Conservation (phyloP, 2,888 invertebrate species). For the Pycnomerus fuliginosus region DNA sequence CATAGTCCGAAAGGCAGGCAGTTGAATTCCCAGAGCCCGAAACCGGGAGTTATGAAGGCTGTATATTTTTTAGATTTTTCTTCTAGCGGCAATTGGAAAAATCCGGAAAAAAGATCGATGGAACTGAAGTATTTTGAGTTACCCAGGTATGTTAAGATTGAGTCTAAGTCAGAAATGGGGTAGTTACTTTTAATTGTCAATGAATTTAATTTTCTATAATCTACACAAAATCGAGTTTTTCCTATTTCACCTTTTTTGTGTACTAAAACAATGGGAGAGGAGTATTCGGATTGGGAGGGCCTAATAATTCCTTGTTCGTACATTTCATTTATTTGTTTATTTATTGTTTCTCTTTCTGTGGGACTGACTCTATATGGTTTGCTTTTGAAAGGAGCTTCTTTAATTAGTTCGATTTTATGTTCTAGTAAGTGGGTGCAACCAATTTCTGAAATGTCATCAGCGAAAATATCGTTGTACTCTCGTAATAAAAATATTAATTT, state of each 20-base stretch:
- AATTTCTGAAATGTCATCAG: too few species aligned
- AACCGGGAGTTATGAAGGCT: not conserved
- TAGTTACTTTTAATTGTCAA: slow-evolving; percentile 23
- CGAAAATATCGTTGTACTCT: too few species aligned
- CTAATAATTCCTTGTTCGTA: too few species aligned
- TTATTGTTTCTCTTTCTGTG: slow-evolving; percentile 6
- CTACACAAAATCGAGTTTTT: slow-evolving; percentile 21
- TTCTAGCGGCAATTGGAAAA: slow-evolving; percentile 3
- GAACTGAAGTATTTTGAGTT: slow-evolving; percentile 21
- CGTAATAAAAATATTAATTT: too few species aligned
- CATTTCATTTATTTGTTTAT: too few species aligned
- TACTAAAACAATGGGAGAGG: slow-evolving; percentile 14
- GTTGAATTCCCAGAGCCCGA: not conserved
- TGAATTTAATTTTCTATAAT: slow-evolving; percentile 24
- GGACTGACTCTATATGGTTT: slow-evolving; percentile 7
- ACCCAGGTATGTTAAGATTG: slow-evolving; percentile 20
- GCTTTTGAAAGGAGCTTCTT: too few species aligned
- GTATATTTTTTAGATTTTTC: not conserved
- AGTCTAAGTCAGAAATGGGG: slow-evolving; percentile 23
- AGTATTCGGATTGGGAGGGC: slow-evolving; percentile 6
- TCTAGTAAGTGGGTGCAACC: too few species aligned
- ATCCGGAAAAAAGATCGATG: slow-evolving; percentile 24
- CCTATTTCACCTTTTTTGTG: slow-evolving; percentile 9
- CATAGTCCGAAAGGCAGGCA: too few species aligned
- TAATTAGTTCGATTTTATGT: too few species aligned